Evolutionary conservation across 35 echinoderm and acorn worm genomes (phyloP).

Genomic region (Hemicentrotus pulcherrimus): DNA sequence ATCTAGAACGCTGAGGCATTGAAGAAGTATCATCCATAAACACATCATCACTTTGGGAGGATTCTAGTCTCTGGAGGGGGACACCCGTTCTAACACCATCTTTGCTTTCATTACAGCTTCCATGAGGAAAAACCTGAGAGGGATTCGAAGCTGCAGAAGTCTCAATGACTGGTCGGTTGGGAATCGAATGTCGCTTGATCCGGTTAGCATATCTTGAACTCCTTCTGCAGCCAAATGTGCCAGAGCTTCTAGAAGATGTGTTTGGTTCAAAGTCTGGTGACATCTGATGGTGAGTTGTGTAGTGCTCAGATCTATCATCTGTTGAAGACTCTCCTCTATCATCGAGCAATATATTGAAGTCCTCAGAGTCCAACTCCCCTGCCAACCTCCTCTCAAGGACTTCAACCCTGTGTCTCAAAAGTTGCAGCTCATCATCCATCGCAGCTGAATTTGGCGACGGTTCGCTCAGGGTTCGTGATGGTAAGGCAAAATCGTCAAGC

Average conservation of each 20-base stretch:
- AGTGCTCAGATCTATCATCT: neutral
- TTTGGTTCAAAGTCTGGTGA: neutral
- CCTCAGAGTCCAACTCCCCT: constrained; percentile 22
- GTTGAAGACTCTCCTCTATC: constrained; percentile 12
- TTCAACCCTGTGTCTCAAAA: constrained; percentile 23
- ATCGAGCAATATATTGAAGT: constrained; percentile 5
- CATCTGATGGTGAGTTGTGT: neutral
- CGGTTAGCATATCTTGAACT: neutral
- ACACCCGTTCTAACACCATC: neutral
- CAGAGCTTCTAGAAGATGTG: neutral
- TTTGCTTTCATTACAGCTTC: neutral
- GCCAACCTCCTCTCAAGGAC: constrained; percentile 25
- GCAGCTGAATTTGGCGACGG: neutral
- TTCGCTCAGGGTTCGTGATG: constrained; percentile 4
- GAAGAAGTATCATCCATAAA: neutral
- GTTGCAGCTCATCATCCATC: constrained; percentile 21
- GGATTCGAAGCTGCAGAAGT: neutral
- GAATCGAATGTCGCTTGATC: neutral
- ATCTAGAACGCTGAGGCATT: neutral
- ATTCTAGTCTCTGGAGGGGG: neutral
- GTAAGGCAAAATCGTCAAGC: neutral
- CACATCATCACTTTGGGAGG: neutral
- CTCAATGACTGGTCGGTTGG: neutral
- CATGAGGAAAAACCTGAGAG: neutral
- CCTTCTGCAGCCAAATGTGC: neutral